These are phyloP conservation scores for Semicossyphus pulcher DNA, from an alignment of 2,113 vertebrate species.

Conservation along the genomic window DNA sequence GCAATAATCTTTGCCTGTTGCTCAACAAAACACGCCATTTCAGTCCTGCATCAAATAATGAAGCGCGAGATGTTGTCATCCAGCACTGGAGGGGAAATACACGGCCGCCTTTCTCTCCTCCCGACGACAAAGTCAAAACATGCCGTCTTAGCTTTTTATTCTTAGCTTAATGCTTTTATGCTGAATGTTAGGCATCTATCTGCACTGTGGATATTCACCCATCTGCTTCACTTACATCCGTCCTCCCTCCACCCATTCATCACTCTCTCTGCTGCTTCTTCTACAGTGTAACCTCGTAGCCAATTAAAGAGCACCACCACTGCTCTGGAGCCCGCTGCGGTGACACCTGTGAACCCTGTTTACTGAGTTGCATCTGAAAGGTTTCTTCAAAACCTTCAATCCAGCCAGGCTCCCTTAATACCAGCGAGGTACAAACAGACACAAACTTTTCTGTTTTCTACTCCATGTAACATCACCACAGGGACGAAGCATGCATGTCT, in stretches of 20 bases:
- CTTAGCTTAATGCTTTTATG: conserved; percentile 33
- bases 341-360: conserved; percentile 72
- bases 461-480: conserved; percentile 18
- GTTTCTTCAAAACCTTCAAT: conserved; percentile 51
- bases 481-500: conserved; percentile 32
- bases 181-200: conserved; percentile 26
- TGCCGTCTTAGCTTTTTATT: conserved; percentile 11
- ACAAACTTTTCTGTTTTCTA: conserved; percentile 29
- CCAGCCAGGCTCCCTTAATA: conserved; percentile 42
- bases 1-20: conserved; percentile 56
- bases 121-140: conserved; percentile 36
- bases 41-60: conserved; percentile 36
- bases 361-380: conserved; percentile 57
- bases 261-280: conserved; percentile 25
- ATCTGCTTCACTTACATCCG: conserved; percentile 39
- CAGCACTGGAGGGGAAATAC: conserved; percentile 15
- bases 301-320: conserved; percentile 72
- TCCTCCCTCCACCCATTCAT: conserved; percentile 49
- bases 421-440: conserved; percentile 41
- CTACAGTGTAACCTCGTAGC: conserved; percentile 49
- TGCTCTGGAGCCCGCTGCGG: conserved; percentile 33
- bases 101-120: conserved; percentile 19
- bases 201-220: conserved; percentile 25
- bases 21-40: conserved; percentile 54
- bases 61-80: conserved; percentile 21